Evolutionary conservation across 2,797 vertebrate species (phyloP).

Genomic region (Eulemur mongoz): DNA sequence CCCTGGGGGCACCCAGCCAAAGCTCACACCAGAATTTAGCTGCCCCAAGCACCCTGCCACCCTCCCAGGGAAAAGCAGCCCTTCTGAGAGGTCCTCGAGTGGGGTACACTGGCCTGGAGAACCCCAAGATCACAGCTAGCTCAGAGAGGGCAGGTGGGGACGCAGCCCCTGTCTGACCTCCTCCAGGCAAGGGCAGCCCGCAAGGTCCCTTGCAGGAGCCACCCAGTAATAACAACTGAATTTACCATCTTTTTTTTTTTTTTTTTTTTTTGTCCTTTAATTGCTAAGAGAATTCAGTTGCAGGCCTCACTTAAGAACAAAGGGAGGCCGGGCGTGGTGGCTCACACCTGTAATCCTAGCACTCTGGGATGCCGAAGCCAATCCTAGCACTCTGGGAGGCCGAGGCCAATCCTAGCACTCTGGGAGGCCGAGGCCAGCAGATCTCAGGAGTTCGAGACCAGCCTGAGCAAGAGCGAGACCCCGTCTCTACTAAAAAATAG

Average conservation of each 20-base stretch:
- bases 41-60: background rate
- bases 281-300: background rate
- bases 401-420: too few relatives aligned
- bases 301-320: background rate
- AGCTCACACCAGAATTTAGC: background rate
- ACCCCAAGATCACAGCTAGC: background rate
- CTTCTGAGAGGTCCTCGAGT: background rate
- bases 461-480: too few relatives aligned
- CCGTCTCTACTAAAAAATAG: too few relatives aligned
- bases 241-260: background rate
- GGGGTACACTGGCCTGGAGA: background rate
- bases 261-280: background rate
- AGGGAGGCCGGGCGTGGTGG: background rate
- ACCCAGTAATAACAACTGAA: background rate
- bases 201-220: background rate
- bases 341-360: too few relatives aligned
- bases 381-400: too few relatives aligned
- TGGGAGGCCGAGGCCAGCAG: accelerated
- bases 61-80: background rate
- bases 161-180: background rate
- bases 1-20: background rate
- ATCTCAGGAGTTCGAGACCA: too few relatives aligned
- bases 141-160: background rate
- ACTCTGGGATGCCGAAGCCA: too few relatives aligned
- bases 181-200: background rate